Evolutionary conservation across 2,797 vertebrate genomes (phyloP).

Genomic region (Siniperca undulata): DNA sequence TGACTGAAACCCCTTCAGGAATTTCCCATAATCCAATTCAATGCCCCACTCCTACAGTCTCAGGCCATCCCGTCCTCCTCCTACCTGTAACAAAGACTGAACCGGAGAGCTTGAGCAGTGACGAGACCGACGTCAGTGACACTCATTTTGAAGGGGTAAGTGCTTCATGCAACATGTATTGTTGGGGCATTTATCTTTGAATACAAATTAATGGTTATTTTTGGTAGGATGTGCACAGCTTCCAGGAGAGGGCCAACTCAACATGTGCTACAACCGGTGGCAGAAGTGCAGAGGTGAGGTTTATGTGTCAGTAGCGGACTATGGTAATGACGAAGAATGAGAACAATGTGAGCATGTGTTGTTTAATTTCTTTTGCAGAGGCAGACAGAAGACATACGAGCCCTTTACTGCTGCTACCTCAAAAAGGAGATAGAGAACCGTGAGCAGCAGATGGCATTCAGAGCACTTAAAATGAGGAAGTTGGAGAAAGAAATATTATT

Average conservation of each 20-base stretch:
- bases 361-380: constrained; percentile 43
- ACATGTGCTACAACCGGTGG: not conserved
- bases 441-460: constrained; percentile 78
- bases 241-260: constrained; percentile 42
- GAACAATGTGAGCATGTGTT: not conserved
- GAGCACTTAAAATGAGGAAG: constrained; percentile 79
- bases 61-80: constrained; percentile 77
- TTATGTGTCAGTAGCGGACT: not conserved
- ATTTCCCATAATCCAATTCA: not conserved
- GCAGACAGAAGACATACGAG: constrained; percentile 64
- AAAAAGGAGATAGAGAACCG: constrained; percentile 79
- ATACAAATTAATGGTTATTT: not conserved
- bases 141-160: constrained; percentile 67
- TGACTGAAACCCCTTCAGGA: not conserved
- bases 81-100: constrained; percentile 77
- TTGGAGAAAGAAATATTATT: constrained; percentile 78
- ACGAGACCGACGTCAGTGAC: constrained; percentile 75
- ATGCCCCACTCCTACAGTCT: constrained; percentile 34
- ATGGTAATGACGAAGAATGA: not conserved
- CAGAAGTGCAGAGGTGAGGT: constrained; percentile 59
- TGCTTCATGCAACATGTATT: not conserved
- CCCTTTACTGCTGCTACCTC: constrained; percentile 75
- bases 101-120: constrained; percentile 74
- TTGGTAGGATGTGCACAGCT: constrained; percentile 54
- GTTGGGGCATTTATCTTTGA: accelerated